Base-by-base conservation (phyloP, 1,140 invertebrate species). In the Aphis craccivora region DNA sequence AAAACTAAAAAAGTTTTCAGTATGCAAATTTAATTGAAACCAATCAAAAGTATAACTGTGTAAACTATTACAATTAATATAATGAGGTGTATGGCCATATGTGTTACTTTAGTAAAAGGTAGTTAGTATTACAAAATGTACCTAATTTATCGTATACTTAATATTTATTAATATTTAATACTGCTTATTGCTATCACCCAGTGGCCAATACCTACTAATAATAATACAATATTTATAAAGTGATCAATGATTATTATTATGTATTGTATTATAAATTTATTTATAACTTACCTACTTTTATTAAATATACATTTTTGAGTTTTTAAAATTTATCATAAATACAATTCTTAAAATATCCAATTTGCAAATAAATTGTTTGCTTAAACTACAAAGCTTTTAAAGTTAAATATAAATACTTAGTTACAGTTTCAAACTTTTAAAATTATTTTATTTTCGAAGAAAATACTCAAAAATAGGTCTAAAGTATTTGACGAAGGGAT, bases 371-470 rank as follows among this genome's bases (percentile, higher is more conserved):
- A 67, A 18, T 67, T n/a, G n/a, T 67, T 67, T n/a, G 60, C n/a
- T 67, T n/a, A 67, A 67, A 30, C 3, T n/a, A n/a, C 3, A n/a
- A 67, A 67, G 30, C n/a, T 67, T 67, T 67, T 67, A n/a, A 67
- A 67, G 60, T 67, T 67, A n/a, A 67, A 67, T n/a, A 67, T 67
- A n/a, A n/a, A 67, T 67, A 67, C 60, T 67, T n/a, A 67, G 60
- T 67, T 67, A 18, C 14, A 67, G 60, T 67, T 67, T 67, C 30
- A 67, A 67, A 83, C 81, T 83, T 83, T 83, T 83, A 83, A 83
- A 83, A 40, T 83, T 83, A 20, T 83, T 83, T 83, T 35, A 83
- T 83, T 83, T 35, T 40, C 22, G 81, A 83, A 35, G 81, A 40
- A 83, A 83, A 83, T 40, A 83, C 20, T 37, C 35, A 83, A 37